phyloP scores from a whole-genome alignment of 2,113 vertebrate genomes.

The Epinephelus fuscoguttatus region DNA sequence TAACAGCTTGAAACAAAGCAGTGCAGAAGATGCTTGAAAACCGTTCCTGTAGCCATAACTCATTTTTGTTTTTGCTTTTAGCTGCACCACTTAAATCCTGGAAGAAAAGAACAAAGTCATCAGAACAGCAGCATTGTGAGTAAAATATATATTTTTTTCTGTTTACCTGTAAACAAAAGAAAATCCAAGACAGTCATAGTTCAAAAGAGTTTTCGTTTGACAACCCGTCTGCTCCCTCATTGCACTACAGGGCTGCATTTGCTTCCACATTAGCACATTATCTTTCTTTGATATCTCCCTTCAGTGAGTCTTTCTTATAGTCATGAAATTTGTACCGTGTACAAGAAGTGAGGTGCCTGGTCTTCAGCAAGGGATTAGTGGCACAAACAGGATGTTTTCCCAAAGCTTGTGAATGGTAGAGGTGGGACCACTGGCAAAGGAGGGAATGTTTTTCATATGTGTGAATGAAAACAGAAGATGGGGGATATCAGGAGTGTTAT shows the following conservation, averaged over 20 bases:
- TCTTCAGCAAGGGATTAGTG: not conserved
- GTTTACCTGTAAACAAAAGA: slow-evolving; percentile 10
- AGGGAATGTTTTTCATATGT: not conserved
- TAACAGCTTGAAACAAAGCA: not conserved
- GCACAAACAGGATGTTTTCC: not conserved
- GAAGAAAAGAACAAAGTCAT: not conserved
- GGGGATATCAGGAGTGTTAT: not conserved
- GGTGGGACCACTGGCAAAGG: not conserved
- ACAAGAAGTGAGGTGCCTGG: not conserved
- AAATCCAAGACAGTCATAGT: not conserved
- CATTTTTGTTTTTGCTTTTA: not conserved
- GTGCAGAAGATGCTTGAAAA: not conserved
- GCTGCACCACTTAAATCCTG: not conserved
- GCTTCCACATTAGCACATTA: not conserved
- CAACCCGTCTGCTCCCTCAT: too few relatives aligned
- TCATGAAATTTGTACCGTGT: not conserved
- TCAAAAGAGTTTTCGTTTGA: not conserved
- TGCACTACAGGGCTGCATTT: not conserved
- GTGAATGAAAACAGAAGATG: not conserved
- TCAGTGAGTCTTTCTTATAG: not conserved
- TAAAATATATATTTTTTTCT: not conserved
- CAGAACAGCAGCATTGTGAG: slow-evolving; percentile 7
- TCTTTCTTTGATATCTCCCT: not conserved
- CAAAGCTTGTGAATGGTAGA: not conserved
- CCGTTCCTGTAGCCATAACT: not conserved